These are phyloP conservation scores for Cheilosia vulpina DNA, from an alignment of 2,888 invertebrate genomes.

Conservation along the genomic window DNA sequence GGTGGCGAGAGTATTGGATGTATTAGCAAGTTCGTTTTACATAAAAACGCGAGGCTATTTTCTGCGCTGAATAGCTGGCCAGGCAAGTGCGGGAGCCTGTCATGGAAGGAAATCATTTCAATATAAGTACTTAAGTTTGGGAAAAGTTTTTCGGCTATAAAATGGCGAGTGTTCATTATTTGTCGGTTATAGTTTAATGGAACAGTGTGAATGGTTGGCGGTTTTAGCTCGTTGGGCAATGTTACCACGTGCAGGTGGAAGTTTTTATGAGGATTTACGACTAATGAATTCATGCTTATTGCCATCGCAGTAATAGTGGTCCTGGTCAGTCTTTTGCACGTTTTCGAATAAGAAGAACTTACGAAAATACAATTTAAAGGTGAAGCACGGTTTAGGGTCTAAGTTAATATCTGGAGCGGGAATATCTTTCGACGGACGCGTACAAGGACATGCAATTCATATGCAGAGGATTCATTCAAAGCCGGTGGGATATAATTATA, in stretches of 20 bases:
- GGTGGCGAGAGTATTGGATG: conserved; percentile 22
- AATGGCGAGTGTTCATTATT: conserved; percentile 35
- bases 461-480: too few relatives aligned
- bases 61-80: neutral
- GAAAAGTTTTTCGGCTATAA: conserved; percentile 14
- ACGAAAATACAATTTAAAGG: too few relatives aligned
- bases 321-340: too few relatives aligned
- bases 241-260: neutral
- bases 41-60: neutral
- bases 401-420: too few relatives aligned
- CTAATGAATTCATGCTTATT: too few relatives aligned
- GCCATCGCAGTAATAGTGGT: too few relatives aligned
- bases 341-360: too few relatives aligned
- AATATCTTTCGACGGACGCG: too few relatives aligned
- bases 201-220: neutral
- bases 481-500: too few relatives aligned
- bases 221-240: neutral
- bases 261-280: too few relatives aligned
- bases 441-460: too few relatives aligned
- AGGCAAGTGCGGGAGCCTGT: neutral
- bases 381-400: too few relatives aligned
- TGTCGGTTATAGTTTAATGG: neutral
- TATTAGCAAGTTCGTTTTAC: conserved; percentile 21
- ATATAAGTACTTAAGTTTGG: neutral
- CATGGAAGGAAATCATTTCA: conserved; percentile 1